Conservation (phyloP, 2,797 vertebrate genomes). For the Amblyraja radiata region DNA sequence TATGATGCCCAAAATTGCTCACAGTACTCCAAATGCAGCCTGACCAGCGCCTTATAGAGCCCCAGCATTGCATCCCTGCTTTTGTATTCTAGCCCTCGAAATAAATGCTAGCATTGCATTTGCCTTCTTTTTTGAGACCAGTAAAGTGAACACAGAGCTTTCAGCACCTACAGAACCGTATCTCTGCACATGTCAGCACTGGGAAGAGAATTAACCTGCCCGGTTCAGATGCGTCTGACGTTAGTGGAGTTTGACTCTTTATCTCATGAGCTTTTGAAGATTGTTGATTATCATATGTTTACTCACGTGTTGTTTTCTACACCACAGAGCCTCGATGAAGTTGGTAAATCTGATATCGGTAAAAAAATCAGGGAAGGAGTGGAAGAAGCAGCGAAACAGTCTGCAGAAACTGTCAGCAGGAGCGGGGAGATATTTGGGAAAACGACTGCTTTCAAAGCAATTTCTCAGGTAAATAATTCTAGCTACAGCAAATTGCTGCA, state of each 20-base stretch:
- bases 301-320: background rate
- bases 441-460: conserved; percentile 80
- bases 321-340: conserved; percentile 81
- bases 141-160: background rate
- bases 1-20: no score
- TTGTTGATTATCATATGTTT: background rate
- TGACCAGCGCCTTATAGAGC: no score
- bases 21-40: no score
- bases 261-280: background rate
- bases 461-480: conserved; percentile 75
- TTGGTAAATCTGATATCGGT: conserved; percentile 78
- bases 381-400: conserved; percentile 87
- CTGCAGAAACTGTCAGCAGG: conserved; percentile 77
- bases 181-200: background rate
- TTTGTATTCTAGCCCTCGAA: no score
- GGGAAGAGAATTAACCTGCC: background rate
- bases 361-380: conserved; percentile 89
- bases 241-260: background rate
- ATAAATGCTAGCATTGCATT: no score
- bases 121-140: background rate
- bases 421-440: conserved; percentile 83
- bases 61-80: no score
- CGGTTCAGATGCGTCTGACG: background rate
- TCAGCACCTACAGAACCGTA: background rate
- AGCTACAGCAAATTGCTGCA: background rate